A percentile compares a stretch with the other conserved stretches of the same genome.
phyloP scores from a whole-genome alignment of 2,113 vertebrate genomes.

The Bubalus kerabau region DNA sequence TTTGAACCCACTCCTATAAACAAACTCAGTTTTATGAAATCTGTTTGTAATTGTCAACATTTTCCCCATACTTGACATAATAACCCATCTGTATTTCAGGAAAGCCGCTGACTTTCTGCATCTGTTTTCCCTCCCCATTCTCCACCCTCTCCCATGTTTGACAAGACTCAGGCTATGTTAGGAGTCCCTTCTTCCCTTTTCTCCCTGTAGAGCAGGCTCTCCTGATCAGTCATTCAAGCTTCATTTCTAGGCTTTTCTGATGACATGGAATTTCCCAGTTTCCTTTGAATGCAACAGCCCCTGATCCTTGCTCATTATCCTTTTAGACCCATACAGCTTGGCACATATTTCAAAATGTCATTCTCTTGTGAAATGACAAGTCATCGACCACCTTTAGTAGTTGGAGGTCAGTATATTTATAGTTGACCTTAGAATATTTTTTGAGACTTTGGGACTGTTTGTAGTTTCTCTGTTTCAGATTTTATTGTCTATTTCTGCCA shows the following conservation, averaged over 20 bases:
- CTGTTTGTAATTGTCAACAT: constrained; percentile 46
- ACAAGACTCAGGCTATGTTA: neutral
- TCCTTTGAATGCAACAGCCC: neutral
- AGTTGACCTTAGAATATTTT: neutral
- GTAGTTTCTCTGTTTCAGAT: neutral
- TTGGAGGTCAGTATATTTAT: neutral
- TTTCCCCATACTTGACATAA: neutral
- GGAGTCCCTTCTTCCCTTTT: neutral
- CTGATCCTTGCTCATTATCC: neutral
- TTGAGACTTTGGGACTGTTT: neutral
- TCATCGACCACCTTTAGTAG: neutral
- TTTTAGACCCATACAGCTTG: neutral
- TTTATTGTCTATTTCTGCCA: neutral
- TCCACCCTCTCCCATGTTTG: neutral
- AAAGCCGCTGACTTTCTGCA: neutral
- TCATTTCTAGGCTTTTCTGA: neutral
- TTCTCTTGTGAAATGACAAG: neutral
- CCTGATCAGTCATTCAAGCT: neutral
- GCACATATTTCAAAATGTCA: neutral
- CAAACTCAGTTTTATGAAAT: constrained; percentile 32
- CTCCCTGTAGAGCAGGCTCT: neutral
- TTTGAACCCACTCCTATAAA: constrained; percentile 1
- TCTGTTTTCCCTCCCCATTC: neutral
- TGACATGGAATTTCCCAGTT: neutral
- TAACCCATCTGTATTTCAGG: neutral